Conservation (phyloP, 2,113 vertebrate genomes). For the Myrmophylax atrothorax region DNA sequence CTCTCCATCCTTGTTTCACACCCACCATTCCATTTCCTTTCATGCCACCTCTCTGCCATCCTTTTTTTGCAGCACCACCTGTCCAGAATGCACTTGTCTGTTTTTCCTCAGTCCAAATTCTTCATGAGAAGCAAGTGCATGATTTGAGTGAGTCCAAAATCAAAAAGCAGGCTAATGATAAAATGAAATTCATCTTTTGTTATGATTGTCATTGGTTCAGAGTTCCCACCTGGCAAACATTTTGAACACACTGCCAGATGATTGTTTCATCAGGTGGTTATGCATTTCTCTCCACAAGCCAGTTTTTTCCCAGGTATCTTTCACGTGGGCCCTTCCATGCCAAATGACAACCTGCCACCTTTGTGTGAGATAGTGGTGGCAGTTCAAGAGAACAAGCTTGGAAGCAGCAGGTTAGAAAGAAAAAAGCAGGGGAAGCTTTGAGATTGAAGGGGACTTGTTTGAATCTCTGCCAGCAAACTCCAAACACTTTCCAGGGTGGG, state of each 20-base stretch:
- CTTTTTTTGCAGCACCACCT: neutral
- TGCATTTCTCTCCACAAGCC: neutral
- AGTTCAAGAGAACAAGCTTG: neutral
- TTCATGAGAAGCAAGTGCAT: neutral
- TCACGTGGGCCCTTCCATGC: rapidly evolving
- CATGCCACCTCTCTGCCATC: neutral
- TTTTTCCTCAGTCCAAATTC: neutral
- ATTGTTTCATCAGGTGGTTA: neutral
- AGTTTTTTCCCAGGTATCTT: neutral
- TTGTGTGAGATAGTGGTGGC: rapidly evolving
- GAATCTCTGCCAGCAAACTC: neutral
- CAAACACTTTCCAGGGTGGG: neutral
- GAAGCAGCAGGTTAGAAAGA: neutral
- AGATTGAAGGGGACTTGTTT: neutral
- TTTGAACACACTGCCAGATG: neutral
- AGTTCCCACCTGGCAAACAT: neutral
- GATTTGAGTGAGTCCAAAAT: neutral
- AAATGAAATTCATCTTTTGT: neutral
- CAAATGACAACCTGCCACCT: neutral
- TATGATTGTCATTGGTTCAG: neutral
- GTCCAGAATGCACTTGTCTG: neutral
- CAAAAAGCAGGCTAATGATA: neutral
- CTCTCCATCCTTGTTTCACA: neutral
- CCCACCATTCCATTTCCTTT: neutral
- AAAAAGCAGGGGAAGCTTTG: neutral